phyloP scores from a whole-genome alignment of 1,140 invertebrate genomes.

The Drosophila repleta region DNA sequence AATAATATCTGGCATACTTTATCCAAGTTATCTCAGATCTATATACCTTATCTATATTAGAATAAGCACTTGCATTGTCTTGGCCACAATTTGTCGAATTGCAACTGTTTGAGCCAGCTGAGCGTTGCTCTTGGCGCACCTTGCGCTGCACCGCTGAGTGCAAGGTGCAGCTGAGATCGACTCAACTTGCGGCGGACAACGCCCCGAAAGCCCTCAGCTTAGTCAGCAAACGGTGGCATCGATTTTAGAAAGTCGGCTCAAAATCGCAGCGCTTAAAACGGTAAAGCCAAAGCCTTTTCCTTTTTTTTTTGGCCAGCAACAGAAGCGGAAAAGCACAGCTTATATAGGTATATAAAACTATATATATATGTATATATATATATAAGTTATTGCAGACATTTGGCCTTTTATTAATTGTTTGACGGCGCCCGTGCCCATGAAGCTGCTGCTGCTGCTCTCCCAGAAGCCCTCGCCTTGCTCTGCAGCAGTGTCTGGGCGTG shows the following conservation, averaged over 20 bases:
- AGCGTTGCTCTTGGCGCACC: constrained; percentile 25
- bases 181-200: constrained; percentile 38
- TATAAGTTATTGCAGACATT: constrained; percentile 82
- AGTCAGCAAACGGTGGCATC: constrained; percentile 55
- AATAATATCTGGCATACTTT: too few relatives aligned
- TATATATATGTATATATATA: constrained; percentile 25
- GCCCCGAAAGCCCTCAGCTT: constrained; percentile 40
- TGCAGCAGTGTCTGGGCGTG: constrained; percentile 65
- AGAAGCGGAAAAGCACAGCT: constrained; percentile 59
- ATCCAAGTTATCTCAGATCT: too few relatives aligned
- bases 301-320: constrained; percentile 59
- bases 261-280: constrained; percentile 57
- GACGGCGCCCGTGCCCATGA: constrained; percentile 80
- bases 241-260: constrained; percentile 68
- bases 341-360: constrained; percentile 32
- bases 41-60: too few relatives aligned
- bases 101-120: constrained; percentile 2
- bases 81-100: constrained; percentile 7
- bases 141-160: constrained; percentile 28
- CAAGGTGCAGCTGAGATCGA: constrained; percentile 38
- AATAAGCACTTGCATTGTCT: too few relatives aligned
- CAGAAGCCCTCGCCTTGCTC: constrained; percentile 36
- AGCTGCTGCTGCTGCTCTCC: constrained; percentile 39
- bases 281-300: constrained; percentile 66
- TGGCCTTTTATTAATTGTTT: constrained; percentile 83